A percentile compares a stretch with the other conserved stretches of the same genome.
Conservation (phyloP, 2,113 vertebrate species). For the Marmota monax region DNA sequence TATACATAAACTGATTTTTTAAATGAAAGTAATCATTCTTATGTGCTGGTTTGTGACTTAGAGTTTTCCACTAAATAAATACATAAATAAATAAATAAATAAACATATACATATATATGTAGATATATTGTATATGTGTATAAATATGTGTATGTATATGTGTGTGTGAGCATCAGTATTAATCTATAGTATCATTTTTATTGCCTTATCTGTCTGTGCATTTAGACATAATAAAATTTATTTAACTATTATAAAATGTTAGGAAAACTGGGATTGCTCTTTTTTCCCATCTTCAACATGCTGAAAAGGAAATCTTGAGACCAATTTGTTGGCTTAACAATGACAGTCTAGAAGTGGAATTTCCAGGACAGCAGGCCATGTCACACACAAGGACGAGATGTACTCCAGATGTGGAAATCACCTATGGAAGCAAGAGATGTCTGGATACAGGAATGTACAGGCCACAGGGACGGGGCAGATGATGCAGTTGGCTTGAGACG, state of each 20-base stretch:
- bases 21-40: conserved; percentile 22
- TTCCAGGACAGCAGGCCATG: neutral
- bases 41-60: neutral
- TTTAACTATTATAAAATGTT: neutral
- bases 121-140: no score
- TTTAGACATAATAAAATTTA: neutral
- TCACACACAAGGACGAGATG: neutral
- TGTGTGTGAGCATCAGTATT: neutral
- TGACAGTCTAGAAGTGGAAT: neutral
- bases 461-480: no score
- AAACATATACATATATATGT: no score
- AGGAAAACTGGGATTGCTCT: neutral
- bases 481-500: neutral
- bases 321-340: neutral
- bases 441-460: neutral
- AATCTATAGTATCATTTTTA: conserved; percentile 11
- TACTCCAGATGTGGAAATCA: neutral
- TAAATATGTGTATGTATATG: no score
- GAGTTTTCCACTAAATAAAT: neutral
- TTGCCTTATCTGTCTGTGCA: neutral
- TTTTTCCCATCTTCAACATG: neutral
- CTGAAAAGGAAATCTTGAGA: conserved; percentile 10
- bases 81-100: no score
- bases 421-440: neutral
- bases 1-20: neutral